Evolutionary conservation across 1,140 invertebrate species (phyloP).

Genomic region (Cyrtorhinus lividipennis): DNA sequence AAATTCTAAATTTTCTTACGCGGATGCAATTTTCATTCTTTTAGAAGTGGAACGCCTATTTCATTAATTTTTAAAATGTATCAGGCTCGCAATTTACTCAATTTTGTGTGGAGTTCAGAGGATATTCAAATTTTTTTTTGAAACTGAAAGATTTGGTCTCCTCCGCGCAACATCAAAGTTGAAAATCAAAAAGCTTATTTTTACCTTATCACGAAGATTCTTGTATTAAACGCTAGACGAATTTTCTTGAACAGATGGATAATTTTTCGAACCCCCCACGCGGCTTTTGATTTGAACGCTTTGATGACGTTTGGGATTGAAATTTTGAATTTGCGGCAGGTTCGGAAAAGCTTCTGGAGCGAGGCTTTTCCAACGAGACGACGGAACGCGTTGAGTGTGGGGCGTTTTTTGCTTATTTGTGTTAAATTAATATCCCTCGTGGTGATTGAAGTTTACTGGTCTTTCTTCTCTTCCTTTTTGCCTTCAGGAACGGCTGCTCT

Average conservation of each 20-base stretch:
- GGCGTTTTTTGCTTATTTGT: neutral
- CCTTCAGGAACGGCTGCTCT: constrained; percentile 79
- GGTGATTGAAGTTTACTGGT: constrained; percentile 47
- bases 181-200: neutral
- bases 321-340: neutral
- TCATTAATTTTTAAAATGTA: neutral
- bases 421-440: neutral
- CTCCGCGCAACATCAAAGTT: neutral
- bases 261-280: neutral
- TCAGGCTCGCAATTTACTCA: neutral
- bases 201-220: neutral
- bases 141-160: neutral
- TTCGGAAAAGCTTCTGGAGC: neutral
- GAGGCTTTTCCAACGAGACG: too few species aligned
- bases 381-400: neutral
- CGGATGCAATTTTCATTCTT: neutral
- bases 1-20: too few species aligned
- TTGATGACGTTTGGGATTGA: neutral
- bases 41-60: too few species aligned
- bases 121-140: neutral
- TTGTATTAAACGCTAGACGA: neutral
- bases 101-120: neutral
- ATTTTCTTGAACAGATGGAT: neutral
- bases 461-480: constrained; percentile 63
- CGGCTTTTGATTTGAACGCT: neutral